A percentile compares a stretch with the other conserved stretches of the same genome.
These are phyloP conservation scores for Malacoraja senta DNA, from an alignment of 2,797 vertebrate genomes.

Conservation along the genomic window DNA sequence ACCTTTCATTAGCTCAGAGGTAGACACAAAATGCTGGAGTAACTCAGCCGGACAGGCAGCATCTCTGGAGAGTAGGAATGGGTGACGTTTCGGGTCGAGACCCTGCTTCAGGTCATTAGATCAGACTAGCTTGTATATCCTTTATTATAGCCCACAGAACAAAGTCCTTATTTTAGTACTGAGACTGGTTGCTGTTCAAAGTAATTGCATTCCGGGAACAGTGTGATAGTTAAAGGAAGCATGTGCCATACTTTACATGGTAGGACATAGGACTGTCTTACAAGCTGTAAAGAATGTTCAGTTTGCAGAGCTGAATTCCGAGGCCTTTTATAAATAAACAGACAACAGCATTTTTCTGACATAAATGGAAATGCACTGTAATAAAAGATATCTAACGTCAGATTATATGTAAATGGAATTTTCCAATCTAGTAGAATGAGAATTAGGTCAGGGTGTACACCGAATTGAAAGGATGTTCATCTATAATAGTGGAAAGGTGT, in stretches of 20 bases:
- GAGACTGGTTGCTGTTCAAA: background rate
- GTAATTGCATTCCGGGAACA: no score
- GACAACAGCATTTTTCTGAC: background rate
- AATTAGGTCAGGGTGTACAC: background rate
- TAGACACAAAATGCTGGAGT: no score
- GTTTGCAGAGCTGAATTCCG: background rate
- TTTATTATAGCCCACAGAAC: background rate
- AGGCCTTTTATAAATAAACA: background rate
- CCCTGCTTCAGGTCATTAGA: no score
- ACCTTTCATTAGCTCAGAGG: no score
- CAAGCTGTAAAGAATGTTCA: background rate
- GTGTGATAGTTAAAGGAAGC: no score
- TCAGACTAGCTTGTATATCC: background rate
- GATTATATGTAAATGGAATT: background rate
- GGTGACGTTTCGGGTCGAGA: no score
- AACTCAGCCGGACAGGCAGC: no score
- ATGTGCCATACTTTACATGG: background rate
- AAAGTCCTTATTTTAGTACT: background rate
- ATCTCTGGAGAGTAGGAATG: no score
- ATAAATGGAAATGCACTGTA: no score
- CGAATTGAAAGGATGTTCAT: background rate
- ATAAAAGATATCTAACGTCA: background rate
- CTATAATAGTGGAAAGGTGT: background rate
- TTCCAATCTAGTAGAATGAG: background rate
- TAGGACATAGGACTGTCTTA: background rate